phyloP scores from a whole-genome alignment of 1,140 invertebrate species.

The Polyergus mexicanus region DNA sequence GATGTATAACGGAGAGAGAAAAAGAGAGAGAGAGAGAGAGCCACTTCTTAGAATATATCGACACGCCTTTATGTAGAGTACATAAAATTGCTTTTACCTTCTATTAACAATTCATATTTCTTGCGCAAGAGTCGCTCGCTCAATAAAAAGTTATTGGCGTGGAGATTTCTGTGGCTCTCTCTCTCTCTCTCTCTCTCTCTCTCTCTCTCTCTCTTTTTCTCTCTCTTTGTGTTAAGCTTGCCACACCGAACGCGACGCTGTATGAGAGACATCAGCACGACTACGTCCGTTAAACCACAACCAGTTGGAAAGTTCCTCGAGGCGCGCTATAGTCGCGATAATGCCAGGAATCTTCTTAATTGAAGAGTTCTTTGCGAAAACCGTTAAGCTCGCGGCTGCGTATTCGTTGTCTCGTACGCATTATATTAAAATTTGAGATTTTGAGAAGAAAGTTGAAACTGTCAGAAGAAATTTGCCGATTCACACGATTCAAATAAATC shows the following conservation, averaged over 20 bases:
- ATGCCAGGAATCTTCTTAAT: conserved; percentile 57
- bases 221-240: conserved; percentile 30
- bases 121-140: conserved; percentile 81
- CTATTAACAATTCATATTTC: conserved; percentile 87
- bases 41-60: conserved; percentile 82
- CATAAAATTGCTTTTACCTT: conserved; percentile 86
- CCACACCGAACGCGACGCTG: conserved; percentile 20
- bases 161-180: conserved; percentile 75
- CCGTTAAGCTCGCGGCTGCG: conserved; percentile 33
- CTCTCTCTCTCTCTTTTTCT: conserved; percentile 28
- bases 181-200: conserved; percentile 8
- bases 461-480: neutral
- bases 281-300: conserved; percentile 39
- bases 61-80: conserved; percentile 83
- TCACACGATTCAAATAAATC: conserved; percentile 6
- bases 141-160: conserved; percentile 83
- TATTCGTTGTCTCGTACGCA: conserved; percentile 4
- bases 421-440: conserved; percentile 43
- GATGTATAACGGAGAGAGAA: conserved; percentile 58
- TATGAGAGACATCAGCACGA: conserved; percentile 7
- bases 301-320: conserved; percentile 31
- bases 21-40: neutral
- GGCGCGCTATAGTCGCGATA: conserved; percentile 40
- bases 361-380: conserved; percentile 49
- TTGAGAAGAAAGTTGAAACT: neutral